A percentile compares a stretch with the other conserved stretches of the same genome.
Conservation (phyloP, 2,888 invertebrate species). For the Drosophila mulleri region DNA sequence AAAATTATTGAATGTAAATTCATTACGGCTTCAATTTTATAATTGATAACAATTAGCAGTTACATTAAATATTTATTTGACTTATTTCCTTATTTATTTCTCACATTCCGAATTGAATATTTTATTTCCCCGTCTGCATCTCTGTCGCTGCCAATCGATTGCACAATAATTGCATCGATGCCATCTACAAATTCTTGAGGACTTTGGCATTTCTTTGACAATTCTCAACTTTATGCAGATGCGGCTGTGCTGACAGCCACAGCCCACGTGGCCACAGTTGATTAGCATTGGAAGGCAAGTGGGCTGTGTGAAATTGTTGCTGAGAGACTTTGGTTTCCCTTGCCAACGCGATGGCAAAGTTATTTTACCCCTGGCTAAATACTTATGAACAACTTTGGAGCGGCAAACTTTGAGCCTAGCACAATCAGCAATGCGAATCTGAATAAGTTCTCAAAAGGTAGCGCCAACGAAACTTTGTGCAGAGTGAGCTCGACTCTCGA, state of each 20-base stretch:
- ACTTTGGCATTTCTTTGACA: constrained; percentile 14
- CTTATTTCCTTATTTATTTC: background rate
- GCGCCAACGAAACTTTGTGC: background rate
- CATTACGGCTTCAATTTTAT: background rate
- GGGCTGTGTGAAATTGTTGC: constrained; percentile 35
- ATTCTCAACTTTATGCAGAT: constrained; percentile 33
- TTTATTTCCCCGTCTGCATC: too few species aligned
- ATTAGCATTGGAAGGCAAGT: constrained; percentile 51
- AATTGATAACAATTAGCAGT: background rate
- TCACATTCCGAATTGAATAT: background rate
- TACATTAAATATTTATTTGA: background rate
- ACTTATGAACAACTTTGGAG: constrained; percentile 65
- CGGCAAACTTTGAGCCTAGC: constrained; percentile 65
- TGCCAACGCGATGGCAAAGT: constrained; percentile 62
- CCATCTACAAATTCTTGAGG: constrained; percentile 14
- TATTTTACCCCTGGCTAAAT: constrained; percentile 69
- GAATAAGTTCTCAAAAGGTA: constrained; percentile 52
- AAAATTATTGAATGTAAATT: background rate
- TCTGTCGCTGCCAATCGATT: constrained; percentile 8
- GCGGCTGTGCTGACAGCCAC: constrained; percentile 5
- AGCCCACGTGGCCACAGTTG: constrained; percentile 31
- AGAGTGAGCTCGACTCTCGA: background rate
- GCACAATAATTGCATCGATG: constrained; percentile 24
- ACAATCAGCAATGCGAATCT: constrained; percentile 59
- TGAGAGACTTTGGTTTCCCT: constrained; percentile 30